Evolutionary conservation across 2,888 invertebrate genomes (phyloP).

Genomic region (Caenorhabditis auriculariae): DNA sequence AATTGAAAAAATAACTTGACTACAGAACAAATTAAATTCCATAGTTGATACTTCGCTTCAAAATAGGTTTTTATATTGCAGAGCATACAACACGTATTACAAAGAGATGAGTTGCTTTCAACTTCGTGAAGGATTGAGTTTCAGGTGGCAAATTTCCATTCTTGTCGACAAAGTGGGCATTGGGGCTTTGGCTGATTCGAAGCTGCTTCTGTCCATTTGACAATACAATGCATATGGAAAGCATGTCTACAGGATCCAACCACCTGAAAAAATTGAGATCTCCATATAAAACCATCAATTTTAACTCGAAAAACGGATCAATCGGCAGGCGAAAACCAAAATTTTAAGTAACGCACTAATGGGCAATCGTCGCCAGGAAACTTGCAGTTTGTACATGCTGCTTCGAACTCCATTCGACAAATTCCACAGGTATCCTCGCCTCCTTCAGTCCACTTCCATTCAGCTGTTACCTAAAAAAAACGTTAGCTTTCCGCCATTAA

Average conservation of each 20-base stretch:
- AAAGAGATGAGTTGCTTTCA: too few species aligned
- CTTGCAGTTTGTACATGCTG: conserved; percentile 55
- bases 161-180: conserved; percentile 90
- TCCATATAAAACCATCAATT: neutral
- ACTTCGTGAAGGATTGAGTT: neutral
- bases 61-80: too few species aligned
- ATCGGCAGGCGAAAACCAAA: neutral
- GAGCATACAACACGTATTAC: too few species aligned
- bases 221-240: conserved; percentile 99
- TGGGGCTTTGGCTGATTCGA: conserved; percentile 62
- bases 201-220: conserved; percentile 94
- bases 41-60: too few species aligned
- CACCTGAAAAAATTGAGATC: conserved; percentile 28
- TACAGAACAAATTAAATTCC: too few species aligned
- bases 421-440: conserved; percentile 99
- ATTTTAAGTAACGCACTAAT: conserved; percentile 32
- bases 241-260: conserved; percentile 95
- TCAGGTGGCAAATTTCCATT: conserved; percentile 76
- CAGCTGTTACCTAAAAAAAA: conserved; percentile 69
- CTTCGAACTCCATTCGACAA: conserved; percentile 97
- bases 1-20: too few species aligned
- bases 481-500: neutral
- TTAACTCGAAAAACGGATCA: neutral
- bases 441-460: conserved; percentile 93
- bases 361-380: conserved; percentile 61